Base-by-base conservation (phyloP, 1,140 invertebrate genomes). In the Zaprionus gabonicus region DNA sequence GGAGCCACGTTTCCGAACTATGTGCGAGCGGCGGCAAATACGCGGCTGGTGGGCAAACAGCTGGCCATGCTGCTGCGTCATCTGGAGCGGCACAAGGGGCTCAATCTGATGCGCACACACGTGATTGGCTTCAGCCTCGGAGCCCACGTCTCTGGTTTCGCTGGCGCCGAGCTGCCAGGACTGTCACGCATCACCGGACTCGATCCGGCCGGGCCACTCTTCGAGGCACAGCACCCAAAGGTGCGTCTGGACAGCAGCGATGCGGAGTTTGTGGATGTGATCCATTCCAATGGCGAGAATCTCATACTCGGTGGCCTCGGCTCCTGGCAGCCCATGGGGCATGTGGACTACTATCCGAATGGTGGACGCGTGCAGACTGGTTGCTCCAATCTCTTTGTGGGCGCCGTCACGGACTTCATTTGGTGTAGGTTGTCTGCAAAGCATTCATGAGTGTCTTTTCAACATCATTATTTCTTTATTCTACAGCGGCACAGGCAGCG, bases 271-370 rank as follows among this genome's bases (percentile, higher is more conserved):
- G 98, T 99, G 0, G 98, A 99, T 91, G 97, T 98, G 0, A 98
- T 99, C 53, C 98, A 99, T 91, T 98, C 97, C 13, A 98, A 99
- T 92, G 98, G 97, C 0, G 97, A 98, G 85, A 97, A 97, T 72
- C 93, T 98, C 1, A 96, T 98, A 34, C 93, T 97, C 46, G 97
- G 97, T 1, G 97, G 97, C 0, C 91, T 98, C 12, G 97, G 97
- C 4, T 96, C 96, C 1, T 96, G 96, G 93, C 96, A 98, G 91
- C 96, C 97, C 0, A 96, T 97, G 95, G 98, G 96, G 0, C 96
- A 99, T 86, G 97, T 98, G 0, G 98, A 98, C 92, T 98, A 98
- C 90, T 98, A 98, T 90, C 97, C 97, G 0, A 98, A 98, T 81
- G 97, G 97, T 0, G 97, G 97, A 0, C 94, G 97, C 25, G 97